Base-by-base conservation (phyloP, 2,888 invertebrate genomes). In the Neoscelio sp. region DNA sequence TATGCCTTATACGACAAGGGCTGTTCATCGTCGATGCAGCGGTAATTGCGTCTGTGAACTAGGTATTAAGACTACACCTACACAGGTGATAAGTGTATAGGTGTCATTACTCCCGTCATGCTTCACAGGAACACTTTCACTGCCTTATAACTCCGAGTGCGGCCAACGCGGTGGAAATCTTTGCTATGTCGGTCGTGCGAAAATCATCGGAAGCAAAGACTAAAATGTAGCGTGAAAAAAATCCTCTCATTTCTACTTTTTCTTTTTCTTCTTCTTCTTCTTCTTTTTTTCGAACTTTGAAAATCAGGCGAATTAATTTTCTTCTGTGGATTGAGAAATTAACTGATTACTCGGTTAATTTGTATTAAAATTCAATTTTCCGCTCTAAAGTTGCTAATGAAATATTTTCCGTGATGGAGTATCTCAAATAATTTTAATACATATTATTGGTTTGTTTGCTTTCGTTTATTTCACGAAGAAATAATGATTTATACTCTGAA, bases 21-120 rank as follows among this genome's bases (percentile, higher is more conserved):
- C 52, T 60, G 58, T 77, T 71, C 70, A 65, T 42, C 65, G 71
- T 40, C 58, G 77, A 70, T 65, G 65, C 56, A 71, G 71, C 71
- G 56, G 71, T 77, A 71, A 77, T 71, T 77, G 77, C 71, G 71
- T 65, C 77, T 77, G 77, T 77, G 77, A 77, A 71, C 70, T 58
- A 65, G 64, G 70, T 77, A 77, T 77, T 71, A 71, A 65, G 71
- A 64, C 58, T 77, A 44, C 71, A 71, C 71, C 40, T 70, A 77
- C 42, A 71, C 26, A 30, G 50, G 15, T 38, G 50, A 64, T 50
- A 40, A 56, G 44, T 75, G 85, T 87, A 80, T 84, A 80, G 62
- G 86, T 85, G 86, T 87, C 86, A 87, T 88, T 88, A 88, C 87
- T 87, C 87, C 87, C 86, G 86, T 88, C 86, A 87, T 86, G 87